These are phyloP conservation scores for Pristionchus maxplancki DNA, from an alignment of 2,888 invertebrate genomes.

Conservation along the genomic window DNA sequence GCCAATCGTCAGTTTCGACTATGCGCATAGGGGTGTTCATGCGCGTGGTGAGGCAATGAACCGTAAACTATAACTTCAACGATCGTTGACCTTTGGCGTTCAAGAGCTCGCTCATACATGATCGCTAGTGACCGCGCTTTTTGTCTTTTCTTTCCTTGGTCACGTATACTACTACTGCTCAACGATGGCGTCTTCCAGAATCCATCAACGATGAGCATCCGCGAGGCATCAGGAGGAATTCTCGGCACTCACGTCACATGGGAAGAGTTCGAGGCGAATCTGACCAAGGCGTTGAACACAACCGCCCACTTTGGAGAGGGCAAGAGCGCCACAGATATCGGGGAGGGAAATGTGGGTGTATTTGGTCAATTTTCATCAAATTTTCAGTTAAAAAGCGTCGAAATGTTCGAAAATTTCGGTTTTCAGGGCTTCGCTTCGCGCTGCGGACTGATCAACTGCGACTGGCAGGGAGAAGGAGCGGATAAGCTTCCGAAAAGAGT, in stretches of 20 bases:
- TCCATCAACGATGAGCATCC: background rate
- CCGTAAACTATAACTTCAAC: too few relatives aligned
- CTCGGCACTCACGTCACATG: background rate
- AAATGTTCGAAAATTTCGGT: too few relatives aligned
- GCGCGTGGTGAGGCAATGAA: too few relatives aligned
- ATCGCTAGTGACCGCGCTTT: too few relatives aligned
- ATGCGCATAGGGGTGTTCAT: too few relatives aligned
- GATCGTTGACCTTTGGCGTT: too few relatives aligned
- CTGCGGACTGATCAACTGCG: background rate
- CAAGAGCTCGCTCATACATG: too few relatives aligned
- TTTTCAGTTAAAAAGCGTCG: too few relatives aligned
- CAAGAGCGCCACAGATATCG: slow-evolving; percentile 9
- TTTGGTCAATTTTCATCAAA: too few relatives aligned
- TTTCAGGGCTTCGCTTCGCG: slow-evolving; percentile 26
- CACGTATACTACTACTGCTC: too few relatives aligned
- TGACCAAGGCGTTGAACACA: background rate
- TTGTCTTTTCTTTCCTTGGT: too few relatives aligned
- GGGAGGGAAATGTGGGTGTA: slow-evolving; percentile 6
- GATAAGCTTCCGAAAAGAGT: slow-evolving; percentile 3
- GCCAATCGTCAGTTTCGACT: background rate
- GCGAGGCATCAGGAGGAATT: background rate
- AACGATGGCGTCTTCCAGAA: too few relatives aligned
- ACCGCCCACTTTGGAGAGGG: background rate
- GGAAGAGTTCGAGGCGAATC: slow-evolving; percentile 10
- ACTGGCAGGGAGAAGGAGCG: background rate